Evolutionary conservation across 2,113 vertebrate genomes (phyloP).

Genomic region (Actenoides lindsayi): DNA sequence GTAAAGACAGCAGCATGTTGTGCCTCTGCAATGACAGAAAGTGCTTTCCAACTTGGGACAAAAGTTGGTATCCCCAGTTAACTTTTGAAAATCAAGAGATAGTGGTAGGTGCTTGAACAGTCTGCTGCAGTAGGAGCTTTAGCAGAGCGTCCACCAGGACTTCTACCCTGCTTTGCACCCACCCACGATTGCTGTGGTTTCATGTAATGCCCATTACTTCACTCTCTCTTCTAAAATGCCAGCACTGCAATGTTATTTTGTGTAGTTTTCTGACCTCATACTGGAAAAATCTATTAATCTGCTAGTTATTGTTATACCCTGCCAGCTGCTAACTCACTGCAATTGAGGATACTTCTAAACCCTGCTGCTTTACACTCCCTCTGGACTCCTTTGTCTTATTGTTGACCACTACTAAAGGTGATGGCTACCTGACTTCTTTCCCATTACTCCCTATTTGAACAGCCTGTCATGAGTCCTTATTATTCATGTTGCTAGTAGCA

Average conservation of each 20-base stretch:
- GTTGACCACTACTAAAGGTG: constrained; percentile 2
- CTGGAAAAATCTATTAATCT: constrained; percentile 55
- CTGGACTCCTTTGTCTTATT: neutral
- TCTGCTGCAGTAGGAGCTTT: neutral
- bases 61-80: neutral
- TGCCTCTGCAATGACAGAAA: neutral
- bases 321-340: constrained; percentile 8
- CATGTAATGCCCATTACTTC: neutral
- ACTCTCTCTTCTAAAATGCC: neutral
- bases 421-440: constrained; percentile 36
- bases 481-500: neutral
- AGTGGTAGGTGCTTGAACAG: neutral
- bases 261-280: constrained; percentile 49
- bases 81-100: neutral
- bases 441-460: neutral
- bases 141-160: neutral
- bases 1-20: neutral
- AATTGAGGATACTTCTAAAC: constrained; percentile 50
- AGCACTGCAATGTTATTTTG: neutral
- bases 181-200: neutral
- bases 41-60: neutral
- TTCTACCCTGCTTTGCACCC: neutral
- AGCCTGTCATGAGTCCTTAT: neutral
- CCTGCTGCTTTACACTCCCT: constrained; percentile 13
- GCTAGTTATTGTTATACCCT: constrained; percentile 15